Evolutionary conservation across 2,797 vertebrate species (phyloP), one percentile per base, ranked within the genome.

Genomic region (Antrozous pallidus): DNA sequence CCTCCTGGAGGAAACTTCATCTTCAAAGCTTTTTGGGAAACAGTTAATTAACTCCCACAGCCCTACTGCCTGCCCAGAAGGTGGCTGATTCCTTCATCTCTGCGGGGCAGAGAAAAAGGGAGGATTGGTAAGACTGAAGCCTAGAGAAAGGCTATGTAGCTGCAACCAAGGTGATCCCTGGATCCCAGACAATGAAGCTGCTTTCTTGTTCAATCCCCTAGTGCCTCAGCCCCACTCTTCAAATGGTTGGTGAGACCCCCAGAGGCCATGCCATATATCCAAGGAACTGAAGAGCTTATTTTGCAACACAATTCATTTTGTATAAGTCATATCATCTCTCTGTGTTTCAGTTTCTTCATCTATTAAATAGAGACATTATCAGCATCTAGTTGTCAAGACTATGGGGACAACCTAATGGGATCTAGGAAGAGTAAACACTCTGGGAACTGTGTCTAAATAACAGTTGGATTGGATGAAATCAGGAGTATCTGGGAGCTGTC

Each of bases 11-110:
- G 42, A 96, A 63, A 24, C 94, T 96, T 96, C 93, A 96, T 95
- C 96, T 96, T 97, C 94, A 97, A 97, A 96, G 96, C 92, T 82
- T 94, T 96, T 90, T 65, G 93, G 73, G 92, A 96, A 96, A 96
- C 85, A 95, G 96, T 96, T 97, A 96, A 96, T 96, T 97, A 96
- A 95, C 92, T 78, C 93, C 80, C 56, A 93, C 71, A 90, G 71
- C 38, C 83, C 86, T 83, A 86, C 40, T 1, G 8, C 80, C 88
- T 85, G 65, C 75, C 73, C 89, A 94, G 79, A 73, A 95, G 79
- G 47, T 61, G 73, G 77, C 84, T 75, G 73, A 84, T 94, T 89
- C 91, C 69, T 40, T 77, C 54, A 49, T 78, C 81, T 92, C 84
- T 3, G 0, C 58, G 42, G 73, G 40, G 61, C 6, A 3, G 69